These are phyloP conservation scores for Halcyon smyrnensis DNA, from an alignment of 2,797 vertebrate genomes.

Conservation along the genomic window DNA sequence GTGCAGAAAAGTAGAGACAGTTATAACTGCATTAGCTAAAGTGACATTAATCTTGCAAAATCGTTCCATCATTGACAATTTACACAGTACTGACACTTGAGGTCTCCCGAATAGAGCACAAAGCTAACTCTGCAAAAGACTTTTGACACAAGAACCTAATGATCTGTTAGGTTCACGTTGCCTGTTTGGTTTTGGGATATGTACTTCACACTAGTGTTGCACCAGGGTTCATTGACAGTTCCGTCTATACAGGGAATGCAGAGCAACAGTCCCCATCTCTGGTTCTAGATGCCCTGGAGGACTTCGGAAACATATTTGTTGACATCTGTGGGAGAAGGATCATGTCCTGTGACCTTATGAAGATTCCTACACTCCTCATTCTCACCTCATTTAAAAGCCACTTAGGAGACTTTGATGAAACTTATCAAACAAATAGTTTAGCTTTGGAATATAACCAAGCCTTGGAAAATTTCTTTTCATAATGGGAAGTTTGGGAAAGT, in stretches of 20 bases:
- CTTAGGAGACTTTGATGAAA: constrained; percentile 19
- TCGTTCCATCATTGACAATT: neutral
- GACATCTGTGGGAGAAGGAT: neutral
- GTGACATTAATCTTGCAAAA: neutral
- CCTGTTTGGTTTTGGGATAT: neutral
- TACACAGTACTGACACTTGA: neutral
- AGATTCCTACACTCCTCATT: constrained; percentile 23
- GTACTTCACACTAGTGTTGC: neutral
- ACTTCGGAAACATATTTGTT: neutral
- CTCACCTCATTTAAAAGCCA: neutral
- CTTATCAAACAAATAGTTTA: constrained; percentile 51
- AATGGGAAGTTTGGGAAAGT: neutral
- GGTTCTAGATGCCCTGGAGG: constrained; percentile 48
- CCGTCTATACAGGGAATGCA: neutral
- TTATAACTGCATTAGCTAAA: neutral
- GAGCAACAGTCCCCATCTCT: neutral
- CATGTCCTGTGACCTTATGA: constrained; percentile 33
- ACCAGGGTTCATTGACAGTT: neutral
- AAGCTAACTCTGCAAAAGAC: neutral
- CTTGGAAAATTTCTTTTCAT: constrained; percentile 30
- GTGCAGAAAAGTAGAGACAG: neutral
- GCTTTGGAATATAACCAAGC: constrained; percentile 6
- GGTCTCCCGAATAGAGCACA: neutral
- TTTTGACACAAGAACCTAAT: neutral
- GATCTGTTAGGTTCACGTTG: neutral